Conservation (phyloP, 64 coral and sea anemone genomes). For the Pocillopora verrucosa region DNA sequence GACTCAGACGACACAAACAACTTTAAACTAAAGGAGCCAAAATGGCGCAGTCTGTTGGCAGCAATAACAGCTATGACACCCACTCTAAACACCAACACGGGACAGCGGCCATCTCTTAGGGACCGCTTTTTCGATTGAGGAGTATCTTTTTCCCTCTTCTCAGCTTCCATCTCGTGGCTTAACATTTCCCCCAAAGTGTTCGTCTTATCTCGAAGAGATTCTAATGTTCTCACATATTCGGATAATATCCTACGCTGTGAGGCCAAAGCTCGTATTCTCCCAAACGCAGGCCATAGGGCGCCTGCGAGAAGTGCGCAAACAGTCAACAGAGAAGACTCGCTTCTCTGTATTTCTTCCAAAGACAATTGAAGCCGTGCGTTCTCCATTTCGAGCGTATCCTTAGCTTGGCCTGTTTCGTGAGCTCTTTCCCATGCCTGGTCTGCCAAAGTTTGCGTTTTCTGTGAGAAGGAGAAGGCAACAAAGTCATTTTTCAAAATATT, state of each 20-base stretch:
- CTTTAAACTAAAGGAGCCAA: conserved; percentile 63
- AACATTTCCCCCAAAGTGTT: conserved; percentile 89
- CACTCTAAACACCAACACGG: conserved; percentile 79
- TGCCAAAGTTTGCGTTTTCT: conserved; percentile 95
- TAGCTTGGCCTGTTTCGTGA: conserved; percentile 81
- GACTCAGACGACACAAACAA: conserved; percentile 71
- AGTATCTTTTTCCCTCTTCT: conserved; percentile 34
- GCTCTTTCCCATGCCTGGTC: conserved; percentile 90
- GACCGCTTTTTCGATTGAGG: neutral
- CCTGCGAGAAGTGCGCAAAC: conserved; percentile 88
- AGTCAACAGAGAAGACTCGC: conserved; percentile 68
- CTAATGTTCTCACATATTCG: conserved; percentile 72
- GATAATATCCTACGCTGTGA: conserved; percentile 79
- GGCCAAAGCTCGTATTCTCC: conserved; percentile 65
- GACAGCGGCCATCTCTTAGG: conserved; percentile 55
- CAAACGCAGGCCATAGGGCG: conserved; percentile 85
- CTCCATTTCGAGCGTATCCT: conserved; percentile 82
- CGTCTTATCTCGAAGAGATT: conserved; percentile 60
- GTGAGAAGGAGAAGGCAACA: neutral
- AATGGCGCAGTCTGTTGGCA: conserved; percentile 80
- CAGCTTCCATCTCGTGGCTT: conserved; percentile 81
- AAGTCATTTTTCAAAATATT: neutral
- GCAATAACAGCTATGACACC: conserved; percentile 88
- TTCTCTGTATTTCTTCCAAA: conserved; percentile 60
- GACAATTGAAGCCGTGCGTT: conserved; percentile 74